phyloP scores from a whole-genome alignment of 2,888 invertebrate genomes.

The Zygothrica quintamaculata region DNA sequence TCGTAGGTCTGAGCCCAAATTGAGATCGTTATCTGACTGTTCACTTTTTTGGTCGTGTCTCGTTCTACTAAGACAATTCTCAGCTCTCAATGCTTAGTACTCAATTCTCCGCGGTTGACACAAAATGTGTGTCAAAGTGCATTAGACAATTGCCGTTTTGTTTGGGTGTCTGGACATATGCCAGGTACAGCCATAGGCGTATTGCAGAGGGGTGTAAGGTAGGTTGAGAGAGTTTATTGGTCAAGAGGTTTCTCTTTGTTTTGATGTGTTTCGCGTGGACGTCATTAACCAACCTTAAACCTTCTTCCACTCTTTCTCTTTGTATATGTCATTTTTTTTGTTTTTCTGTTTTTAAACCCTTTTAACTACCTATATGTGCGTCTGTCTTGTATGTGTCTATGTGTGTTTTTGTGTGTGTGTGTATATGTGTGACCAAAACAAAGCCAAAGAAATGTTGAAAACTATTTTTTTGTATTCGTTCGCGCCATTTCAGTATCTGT shows the following conservation, averaged over 20 bases:
- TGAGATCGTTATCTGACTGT: constrained; percentile 19
- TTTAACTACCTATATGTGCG: constrained; percentile 30
- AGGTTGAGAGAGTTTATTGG: background rate
- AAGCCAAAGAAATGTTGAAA: constrained; percentile 73
- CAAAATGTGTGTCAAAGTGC: constrained; percentile 78
- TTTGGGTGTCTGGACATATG: constrained; percentile 36
- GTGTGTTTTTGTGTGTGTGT: constrained; percentile 3
- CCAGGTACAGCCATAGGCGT: constrained; percentile 21
- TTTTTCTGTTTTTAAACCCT: constrained; percentile 45
- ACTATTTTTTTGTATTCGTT: constrained; percentile 8
- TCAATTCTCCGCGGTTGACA: constrained; percentile 29
- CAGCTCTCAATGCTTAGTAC: constrained; percentile 3
- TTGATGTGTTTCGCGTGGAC: constrained; percentile 57
- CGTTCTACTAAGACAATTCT: constrained; percentile 19
- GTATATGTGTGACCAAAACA: constrained; percentile 57
- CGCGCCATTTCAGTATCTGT: constrained; percentile 6
- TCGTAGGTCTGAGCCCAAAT: constrained; percentile 14
- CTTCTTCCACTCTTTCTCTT: background rate
- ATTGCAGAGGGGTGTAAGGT: background rate
- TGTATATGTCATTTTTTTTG: no score
- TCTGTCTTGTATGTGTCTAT: constrained; percentile 12
- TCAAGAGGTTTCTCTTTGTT: constrained; percentile 14
- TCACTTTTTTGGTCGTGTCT: constrained; percentile 37
- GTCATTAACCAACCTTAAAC: constrained; percentile 51
- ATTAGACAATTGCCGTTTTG: constrained; percentile 70